Base-by-base conservation (phyloP, 2,797 vertebrate species). In the Poeciliopsis gracilis region DNA sequence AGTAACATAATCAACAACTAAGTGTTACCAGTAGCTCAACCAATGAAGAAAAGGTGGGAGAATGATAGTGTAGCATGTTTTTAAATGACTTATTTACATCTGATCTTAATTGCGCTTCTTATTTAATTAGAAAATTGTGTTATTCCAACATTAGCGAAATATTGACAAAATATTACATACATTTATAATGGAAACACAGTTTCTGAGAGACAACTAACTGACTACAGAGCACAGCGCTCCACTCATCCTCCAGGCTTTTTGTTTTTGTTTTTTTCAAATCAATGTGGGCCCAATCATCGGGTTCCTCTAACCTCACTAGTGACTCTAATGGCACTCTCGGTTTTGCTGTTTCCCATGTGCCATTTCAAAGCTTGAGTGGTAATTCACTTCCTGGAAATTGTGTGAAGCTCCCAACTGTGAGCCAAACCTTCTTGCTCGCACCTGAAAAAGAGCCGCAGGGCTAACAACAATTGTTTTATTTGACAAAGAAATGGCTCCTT, bases 121-220 rank as follows among this genome's bases (percentile, higher is more conserved):
- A 51, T 51, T 23, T 23, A 8, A 51, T 51, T 51, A 51, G 47
- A 51, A 51, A 51, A 51, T 51, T 20, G 7, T 51, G 23, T 51
- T 51, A 20, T 51, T 18, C 49, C 8, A 0, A 51, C 20, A 23
- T 9, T 51, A 25, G 3, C 1, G 0, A 25, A 53, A 9, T 51
- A 51, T 25, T 51, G 49, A 51, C 49, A 23, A 23, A 10, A 25
- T 53, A 4, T 53, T 53, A 23, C 9, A 1, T 9, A 0, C 51
- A 53, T 53, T 53, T 23, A 51, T 51, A 23, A 51, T 51, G 49
- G 49, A 51, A 51, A 51, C 18, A 1, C 20, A 51, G 49, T 8
- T 53, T 53, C 88, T 86, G 82, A 88, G 82, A 83, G 81, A 72
- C 80, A 18, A 47, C 80, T 70, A 80, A 61, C 70, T 63, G 61